Percentiles rank a stretch among this genome's conserved stretches.
phyloP scores from a whole-genome alignment of 53 echinoderm and acorn worm species.

The Holothuria scabra region DNA sequence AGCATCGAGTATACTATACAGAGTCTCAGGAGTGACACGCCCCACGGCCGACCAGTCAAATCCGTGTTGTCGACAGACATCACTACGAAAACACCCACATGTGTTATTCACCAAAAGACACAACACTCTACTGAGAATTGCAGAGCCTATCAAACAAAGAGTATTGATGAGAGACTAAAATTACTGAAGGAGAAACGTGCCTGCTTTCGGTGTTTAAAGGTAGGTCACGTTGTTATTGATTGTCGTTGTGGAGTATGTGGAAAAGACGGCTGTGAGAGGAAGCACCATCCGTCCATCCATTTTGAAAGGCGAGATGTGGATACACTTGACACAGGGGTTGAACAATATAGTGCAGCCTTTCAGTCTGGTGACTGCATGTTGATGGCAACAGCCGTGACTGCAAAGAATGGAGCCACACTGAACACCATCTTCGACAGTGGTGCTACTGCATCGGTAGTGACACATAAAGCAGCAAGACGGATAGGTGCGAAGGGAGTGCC shows the following conservation, averaged over 20 bases:
- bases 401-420: neutral
- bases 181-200: neutral
- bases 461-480: constrained; percentile 48
- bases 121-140: constrained; percentile 33
- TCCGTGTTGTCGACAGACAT: neutral
- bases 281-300: constrained; percentile 2
- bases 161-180: neutral
- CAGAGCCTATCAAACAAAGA: neutral
- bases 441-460: constrained; percentile 54
- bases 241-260: neutral
- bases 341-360: neutral
- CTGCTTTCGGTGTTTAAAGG: neutral
- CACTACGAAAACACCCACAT: neutral
- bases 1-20: constrained; percentile 51
- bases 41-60: constrained; percentile 25
- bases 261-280: neutral
- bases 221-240: constrained; percentile 1
- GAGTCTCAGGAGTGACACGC: neutral
- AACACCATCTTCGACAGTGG: constrained; percentile 56
- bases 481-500: constrained; percentile 49
- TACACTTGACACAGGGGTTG: neutral
- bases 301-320: neutral
- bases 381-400: too few species aligned
- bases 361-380: neutral
- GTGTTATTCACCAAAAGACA: constrained; percentile 41